Conservation (phyloP, 1,140 invertebrate genomes). For the Ostrea denselamellosa region DNA sequence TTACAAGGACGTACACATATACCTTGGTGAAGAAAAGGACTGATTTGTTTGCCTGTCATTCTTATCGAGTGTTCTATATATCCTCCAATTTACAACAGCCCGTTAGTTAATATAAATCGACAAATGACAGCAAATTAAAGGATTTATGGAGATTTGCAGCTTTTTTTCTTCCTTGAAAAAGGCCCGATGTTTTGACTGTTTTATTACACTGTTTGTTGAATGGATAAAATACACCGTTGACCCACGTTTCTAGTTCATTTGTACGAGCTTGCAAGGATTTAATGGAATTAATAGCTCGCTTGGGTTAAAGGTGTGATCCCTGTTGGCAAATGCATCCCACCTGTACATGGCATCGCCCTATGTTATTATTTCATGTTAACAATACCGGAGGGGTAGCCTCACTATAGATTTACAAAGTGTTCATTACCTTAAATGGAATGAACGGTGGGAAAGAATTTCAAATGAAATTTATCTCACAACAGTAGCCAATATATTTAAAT, state of each 20-base stretch:
- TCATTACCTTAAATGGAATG: slow-evolving; percentile 13
- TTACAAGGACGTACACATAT: too few relatives aligned
- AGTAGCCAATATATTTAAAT: too few relatives aligned
- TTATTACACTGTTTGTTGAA: not conserved
- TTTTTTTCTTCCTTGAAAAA: not conserved
- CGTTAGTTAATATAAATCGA: not conserved
- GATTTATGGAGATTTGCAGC: not conserved
- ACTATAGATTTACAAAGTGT: not conserved
- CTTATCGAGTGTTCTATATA: not conserved
- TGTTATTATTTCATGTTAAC: not conserved
- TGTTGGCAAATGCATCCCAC: not conserved
- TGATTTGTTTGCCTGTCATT: not conserved
- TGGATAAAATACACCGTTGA: not conserved
- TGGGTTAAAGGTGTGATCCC: not conserved
- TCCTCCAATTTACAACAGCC: not conserved
- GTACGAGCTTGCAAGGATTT: not conserved
- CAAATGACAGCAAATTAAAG: not conserved
- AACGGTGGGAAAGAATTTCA: too few relatives aligned
- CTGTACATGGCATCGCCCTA: not conserved
- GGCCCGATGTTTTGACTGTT: not conserved
- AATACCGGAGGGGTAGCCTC: not conserved
- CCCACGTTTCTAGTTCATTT: not conserved
- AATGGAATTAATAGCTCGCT: not conserved
- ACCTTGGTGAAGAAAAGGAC: too few relatives aligned
- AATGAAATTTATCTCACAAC: too few relatives aligned